These are phyloP conservation scores for Pseudolaguvia tuberculata DNA, from an alignment of 2,113 vertebrate species.

Conservation along the genomic window DNA sequence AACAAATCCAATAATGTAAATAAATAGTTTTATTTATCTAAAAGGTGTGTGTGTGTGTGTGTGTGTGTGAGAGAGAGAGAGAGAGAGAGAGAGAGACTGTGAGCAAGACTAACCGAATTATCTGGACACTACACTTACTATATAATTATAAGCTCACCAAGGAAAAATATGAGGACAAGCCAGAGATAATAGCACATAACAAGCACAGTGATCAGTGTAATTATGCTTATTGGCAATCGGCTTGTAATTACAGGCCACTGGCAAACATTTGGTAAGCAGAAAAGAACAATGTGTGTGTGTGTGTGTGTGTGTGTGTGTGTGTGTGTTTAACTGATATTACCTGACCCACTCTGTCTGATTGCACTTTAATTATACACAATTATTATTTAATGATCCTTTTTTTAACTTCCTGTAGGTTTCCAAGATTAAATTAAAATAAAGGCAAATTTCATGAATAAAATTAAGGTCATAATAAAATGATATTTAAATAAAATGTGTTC, in stretches of 20 bases:
- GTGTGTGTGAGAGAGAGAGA: no score
- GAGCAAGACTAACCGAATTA: no score
- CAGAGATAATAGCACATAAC: conserved; percentile 16
- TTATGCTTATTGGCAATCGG: conserved; percentile 6
- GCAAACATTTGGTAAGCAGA: background rate
- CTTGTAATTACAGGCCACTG: conserved; percentile 22
- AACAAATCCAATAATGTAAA: no score
- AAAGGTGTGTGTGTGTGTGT: no score
- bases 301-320: background rate
- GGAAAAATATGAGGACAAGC: background rate
- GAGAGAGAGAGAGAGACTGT: no score
- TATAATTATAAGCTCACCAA: no score
- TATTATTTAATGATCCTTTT: background rate
- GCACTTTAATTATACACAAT: no score
- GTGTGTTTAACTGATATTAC: background rate
- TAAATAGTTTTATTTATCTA: no score
- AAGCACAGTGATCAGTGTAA: conserved; percentile 12
- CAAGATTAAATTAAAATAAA: background rate
- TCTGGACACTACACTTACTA: no score
- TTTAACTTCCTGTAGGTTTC: background rate
- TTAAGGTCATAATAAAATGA: background rate
- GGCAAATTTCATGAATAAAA: background rate
- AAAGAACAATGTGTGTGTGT: background rate
- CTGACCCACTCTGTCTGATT: background rate
- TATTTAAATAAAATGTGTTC: no score